Evolutionary conservation across 2,113 vertebrate genomes (phyloP), one percentile per base, ranked within the genome.

Genomic region (Brachyhypopomus occidentalis): DNA sequence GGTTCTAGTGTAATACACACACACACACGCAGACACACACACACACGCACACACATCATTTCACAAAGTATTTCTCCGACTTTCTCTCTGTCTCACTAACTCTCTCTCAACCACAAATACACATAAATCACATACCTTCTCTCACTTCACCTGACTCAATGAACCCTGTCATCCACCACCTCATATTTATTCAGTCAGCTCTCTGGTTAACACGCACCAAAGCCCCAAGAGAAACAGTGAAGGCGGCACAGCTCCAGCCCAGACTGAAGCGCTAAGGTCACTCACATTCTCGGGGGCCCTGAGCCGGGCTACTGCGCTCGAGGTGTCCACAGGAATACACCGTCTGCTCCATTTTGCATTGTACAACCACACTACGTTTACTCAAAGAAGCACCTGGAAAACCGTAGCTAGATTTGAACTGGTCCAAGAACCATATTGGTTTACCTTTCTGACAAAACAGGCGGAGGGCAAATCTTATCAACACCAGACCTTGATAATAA

Each of bases 1-100:
- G 88, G 88, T 93, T 89, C 88, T 79, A 77, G 80, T 83, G 90
- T 89, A 86, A 66, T 85, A 90, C 85, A 67, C 59, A 88, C 75
- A 86, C 75, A 20, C 22, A 69, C 79, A 84, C 58, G 77, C 77
- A 82, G n/a, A n/a, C n/a, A n/a, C n/a, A n/a, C 59, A 67, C 70
- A 79, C 38, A 23, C 52, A 22, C 12, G 2, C 22, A n/a, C 22
- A 75, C 27, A 69, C 63, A 52, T 14, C 45, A 5, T 14, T 9
- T 52, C 45, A 52, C 45, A 52, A 52, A 14, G 45, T 14, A 52
- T 52, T 52, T 52, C 45, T 14, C 45, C 14, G 30, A 2, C 45
- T 52, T 11, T 52, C 12, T 52, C 45, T 52, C 45, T 52, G 8
- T 52, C 45, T 52, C 45, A 12, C 45, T 52, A 2, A 52, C 2